phyloP scores from a whole-genome alignment of 2,888 invertebrate species.

The Ptychoptera contaminata region DNA sequence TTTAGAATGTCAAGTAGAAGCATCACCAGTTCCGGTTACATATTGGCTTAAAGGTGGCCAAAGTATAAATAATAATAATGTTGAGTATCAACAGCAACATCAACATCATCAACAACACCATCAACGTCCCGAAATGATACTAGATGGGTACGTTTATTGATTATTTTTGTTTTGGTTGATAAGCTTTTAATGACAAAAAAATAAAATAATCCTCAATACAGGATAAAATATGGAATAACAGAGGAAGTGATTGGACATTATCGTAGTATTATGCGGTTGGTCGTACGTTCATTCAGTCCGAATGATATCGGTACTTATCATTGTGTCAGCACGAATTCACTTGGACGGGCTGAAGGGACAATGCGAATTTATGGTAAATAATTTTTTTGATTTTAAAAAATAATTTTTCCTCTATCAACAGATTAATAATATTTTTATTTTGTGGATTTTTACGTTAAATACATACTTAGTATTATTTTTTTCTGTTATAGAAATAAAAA shows the following conservation, averaged over 20 bases:
- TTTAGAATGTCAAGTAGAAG: slow-evolving; percentile 76
- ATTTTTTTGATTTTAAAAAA: too few relatives aligned
- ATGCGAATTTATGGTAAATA: slow-evolving; percentile 48
- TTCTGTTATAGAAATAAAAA: too few relatives aligned
- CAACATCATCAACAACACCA: too few relatives aligned
- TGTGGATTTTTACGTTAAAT: too few relatives aligned
- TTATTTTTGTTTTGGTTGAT: background rate
- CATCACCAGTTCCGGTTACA: slow-evolving; percentile 47
- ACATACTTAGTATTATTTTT: too few relatives aligned
- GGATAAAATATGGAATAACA: slow-evolving; percentile 31
- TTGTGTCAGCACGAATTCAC: slow-evolving; percentile 53
- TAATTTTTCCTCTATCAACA: slow-evolving; percentile 12
- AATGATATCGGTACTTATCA: slow-evolving; percentile 59
- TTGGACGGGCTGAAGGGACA: slow-evolving; percentile 48
- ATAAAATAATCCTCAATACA: slow-evolving; percentile 8
- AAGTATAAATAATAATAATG: slow-evolving; percentile 20
- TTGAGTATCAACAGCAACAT: slow-evolving; percentile 27
- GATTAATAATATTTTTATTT: too few relatives aligned
- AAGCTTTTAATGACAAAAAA: too few relatives aligned
- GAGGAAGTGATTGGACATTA: slow-evolving; percentile 29
- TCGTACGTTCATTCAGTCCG: slow-evolving; percentile 34
- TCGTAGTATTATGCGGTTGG: slow-evolving; percentile 28
- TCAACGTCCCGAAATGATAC: slow-evolving; percentile 54
- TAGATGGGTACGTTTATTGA: slow-evolving; percentile 54
- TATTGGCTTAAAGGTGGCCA: slow-evolving; percentile 31